Conservation (phyloP, 2,113 vertebrate species). For the Cyrtonyx montezumae region DNA sequence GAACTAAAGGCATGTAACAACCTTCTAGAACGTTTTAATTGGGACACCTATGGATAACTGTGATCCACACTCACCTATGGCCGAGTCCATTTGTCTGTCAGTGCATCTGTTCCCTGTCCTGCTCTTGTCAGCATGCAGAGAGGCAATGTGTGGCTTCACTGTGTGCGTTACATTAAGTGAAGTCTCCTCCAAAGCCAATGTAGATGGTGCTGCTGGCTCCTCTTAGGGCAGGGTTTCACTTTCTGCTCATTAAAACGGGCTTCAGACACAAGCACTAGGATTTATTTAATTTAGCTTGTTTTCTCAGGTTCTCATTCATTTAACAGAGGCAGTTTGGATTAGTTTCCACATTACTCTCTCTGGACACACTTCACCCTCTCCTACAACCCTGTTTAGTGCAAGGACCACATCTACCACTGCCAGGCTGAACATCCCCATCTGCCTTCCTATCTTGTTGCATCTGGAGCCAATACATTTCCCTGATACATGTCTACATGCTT, state of each 20-base stretch:
- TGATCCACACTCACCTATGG: conserved; percentile 29
- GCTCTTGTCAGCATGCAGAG: not conserved
- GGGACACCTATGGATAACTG: not conserved
- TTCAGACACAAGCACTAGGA: not conserved
- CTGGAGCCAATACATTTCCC: not conserved
- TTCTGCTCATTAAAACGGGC: not conserved
- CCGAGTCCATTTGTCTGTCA: not conserved
- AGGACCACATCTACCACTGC: not conserved
- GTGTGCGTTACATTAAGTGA: accelerated
- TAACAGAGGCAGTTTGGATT: not conserved
- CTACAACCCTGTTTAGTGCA: not conserved
- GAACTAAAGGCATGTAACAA: not conserved
- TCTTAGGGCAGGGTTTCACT: not conserved
- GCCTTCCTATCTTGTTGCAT: not conserved
- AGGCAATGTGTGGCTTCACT: not conserved
- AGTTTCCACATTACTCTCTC: not conserved
- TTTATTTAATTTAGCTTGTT: not conserved
- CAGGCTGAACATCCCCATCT: not conserved
- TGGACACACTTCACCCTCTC: not conserved
- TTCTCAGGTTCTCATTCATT: not conserved
- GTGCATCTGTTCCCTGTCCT: not conserved
- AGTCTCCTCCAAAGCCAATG: not conserved
- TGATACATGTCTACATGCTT: accelerated
- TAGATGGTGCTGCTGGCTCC: not conserved
- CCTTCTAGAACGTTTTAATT: conserved; percentile 26